phyloP scores from a whole-genome alignment of 2,797 vertebrate species.

The Clarias laeviceps region DNA sequence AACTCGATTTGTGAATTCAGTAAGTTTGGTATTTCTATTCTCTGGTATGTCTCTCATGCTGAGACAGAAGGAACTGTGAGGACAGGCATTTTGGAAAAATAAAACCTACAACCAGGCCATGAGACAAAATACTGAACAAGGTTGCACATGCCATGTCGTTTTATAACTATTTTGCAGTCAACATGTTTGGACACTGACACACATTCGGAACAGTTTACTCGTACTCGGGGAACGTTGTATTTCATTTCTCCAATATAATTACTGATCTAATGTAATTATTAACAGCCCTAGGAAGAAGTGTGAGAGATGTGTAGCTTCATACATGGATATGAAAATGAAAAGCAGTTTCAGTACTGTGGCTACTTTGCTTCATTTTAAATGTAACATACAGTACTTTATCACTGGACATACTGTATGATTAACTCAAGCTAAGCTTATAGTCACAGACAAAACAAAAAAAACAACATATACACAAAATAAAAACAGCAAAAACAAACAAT shows the following conservation, averaged over 20 bases:
- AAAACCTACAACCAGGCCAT: not conserved
- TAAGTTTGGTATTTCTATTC: not conserved
- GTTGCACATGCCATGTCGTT: not conserved
- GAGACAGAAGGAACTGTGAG: not conserved
- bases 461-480: not conserved
- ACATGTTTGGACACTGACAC: not conserved
- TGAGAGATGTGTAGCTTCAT: not conserved
- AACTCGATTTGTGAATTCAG: not conserved
- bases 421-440: not conserved
- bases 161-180: not conserved
- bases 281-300: not conserved
- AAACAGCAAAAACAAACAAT: not conserved
- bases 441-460: not conserved
- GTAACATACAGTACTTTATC: not conserved
- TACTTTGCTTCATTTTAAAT: not conserved
- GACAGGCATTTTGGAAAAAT: not conserved
- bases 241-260: not conserved
- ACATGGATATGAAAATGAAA: not conserved
- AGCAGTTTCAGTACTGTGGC: not conserved
- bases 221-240: not conserved
- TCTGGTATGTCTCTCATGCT: not conserved
- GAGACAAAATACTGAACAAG: not conserved
- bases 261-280: not conserved
- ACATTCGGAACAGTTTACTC: not conserved
- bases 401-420: not conserved